These are phyloP conservation scores for Raphicerus campestris DNA, from an alignment of 2,113 vertebrate species.

Conservation along the genomic window DNA sequence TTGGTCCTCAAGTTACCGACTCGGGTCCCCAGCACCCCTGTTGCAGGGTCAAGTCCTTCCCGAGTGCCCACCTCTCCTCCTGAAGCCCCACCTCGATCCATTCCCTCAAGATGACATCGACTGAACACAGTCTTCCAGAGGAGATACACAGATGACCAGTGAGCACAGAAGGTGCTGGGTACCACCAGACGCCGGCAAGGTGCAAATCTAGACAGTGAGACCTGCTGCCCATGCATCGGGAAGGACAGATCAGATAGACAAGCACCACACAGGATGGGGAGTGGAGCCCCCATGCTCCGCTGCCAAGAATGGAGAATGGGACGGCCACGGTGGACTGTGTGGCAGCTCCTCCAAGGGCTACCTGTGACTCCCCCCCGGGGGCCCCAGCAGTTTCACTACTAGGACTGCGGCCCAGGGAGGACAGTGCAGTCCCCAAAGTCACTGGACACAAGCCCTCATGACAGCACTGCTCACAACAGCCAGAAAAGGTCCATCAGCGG, in stretches of 20 bases:
- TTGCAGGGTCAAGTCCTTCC: not conserved
- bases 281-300: fast-evolving
- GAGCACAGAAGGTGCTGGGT: not conserved
- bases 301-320: not conserved
- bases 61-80: not conserved
- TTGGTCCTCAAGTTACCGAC: not conserved
- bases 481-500: fast-evolving
- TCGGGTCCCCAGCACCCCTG: fast-evolving
- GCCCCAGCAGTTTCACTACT: not conserved
- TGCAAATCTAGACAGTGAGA: not conserved
- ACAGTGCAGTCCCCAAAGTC: not conserved
- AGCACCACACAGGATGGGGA: fast-evolving
- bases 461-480: not conserved
- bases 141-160: not conserved
- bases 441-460: not conserved
- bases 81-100: not conserved
- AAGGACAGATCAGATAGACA: not conserved
- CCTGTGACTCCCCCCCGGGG: fast-evolving
- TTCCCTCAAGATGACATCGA: not conserved
- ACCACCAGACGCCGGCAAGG: not conserved
- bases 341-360: not conserved
- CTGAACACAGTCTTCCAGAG: not conserved
- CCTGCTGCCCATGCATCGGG: fast-evolving
- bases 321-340: fast-evolving
- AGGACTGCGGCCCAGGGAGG: not conserved